Base-by-base conservation (phyloP, 2,888 invertebrate genomes). In the Fissipunctia ypsillon region DNA sequence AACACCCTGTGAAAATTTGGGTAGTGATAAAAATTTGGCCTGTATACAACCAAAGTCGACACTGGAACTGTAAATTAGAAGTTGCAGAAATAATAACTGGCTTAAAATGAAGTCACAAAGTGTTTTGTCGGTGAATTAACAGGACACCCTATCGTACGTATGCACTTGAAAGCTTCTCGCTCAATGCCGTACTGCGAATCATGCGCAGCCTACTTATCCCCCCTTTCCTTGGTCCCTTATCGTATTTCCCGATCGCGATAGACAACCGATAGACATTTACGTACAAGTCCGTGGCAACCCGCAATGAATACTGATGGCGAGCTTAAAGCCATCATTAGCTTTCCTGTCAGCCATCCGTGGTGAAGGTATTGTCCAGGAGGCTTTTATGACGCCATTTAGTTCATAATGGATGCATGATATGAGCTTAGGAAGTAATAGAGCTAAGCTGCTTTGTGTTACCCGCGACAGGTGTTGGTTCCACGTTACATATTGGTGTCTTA, bases 221-320 rank as follows among this genome's bases (percentile, higher is more conserved):
- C n/a, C n/a, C n/a, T n/a, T n/a, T n/a, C n/a, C n/a, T n/a, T n/a
- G n/a, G n/a, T n/a, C n/a, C 16, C n/a, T 54, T 63, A 61, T 41
- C 54, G 41, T n/a, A 56, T 35, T 56, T 59, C 22, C 31, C 41
- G 19, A 60, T 61, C 68, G 45, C 60, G 64, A 76, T 48, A 79
- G 65, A 63, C 67, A 41, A n/a, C n/a, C 52, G 59, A 61, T 69
- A 68, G 56, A 68, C 64, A 50, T 69, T 59, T 64, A 76, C 31
- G 80, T 45, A 16, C 67, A 25, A 54, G 67, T 56, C 22, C 43
- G 7, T 1, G 38, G 25, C n/a, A 14, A 19, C 59, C 9, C 22
- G 45, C 70, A 2, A 48, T 82, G 80, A 72, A 81, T 80, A 82
- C n/a, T 68, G 45, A 80, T 80, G 43, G 48, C 16, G 25, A 19